Evolutionary conservation across 1,140 invertebrate species (phyloP), one percentile per base, ranked within the genome.

Genomic region (Dufourea novaeangliae): DNA sequence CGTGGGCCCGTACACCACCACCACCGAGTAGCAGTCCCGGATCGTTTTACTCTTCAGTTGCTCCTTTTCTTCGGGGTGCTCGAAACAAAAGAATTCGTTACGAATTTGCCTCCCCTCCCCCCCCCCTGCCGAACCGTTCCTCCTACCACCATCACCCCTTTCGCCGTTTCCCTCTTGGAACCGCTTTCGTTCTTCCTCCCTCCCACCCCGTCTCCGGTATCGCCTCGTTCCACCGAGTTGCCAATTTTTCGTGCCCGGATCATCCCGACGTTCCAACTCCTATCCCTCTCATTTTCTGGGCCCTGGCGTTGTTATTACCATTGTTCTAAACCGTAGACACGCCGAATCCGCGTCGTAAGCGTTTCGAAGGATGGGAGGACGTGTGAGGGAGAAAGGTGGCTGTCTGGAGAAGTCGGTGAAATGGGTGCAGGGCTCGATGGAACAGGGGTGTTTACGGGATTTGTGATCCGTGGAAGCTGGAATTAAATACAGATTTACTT

Each of bases 41-140:
- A 84, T 87, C 87, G 84, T 89, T 86, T 89, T 89, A n/a, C 86
- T 84, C 80, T 86, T 75, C 25, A 68, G 82, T 89, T 89, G 88
- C 86, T 90, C 84, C 80, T 91, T 91, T 85, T 88, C 87, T n/a
- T 84, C 85, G 85, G 87, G 87, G 88, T 88, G 88, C 75, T 88
- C 90, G 87, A 91, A 91, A 91, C 90, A 90, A 91, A 91, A 90
- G 89, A 91, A 91, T 90, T 88, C 89, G 88, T 90, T 89, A 89
- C 88, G 84, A 90, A 90, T 91, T 91, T 90, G 85, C 87, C 85
- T 87, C 85, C 85, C 78, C 85, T 84, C 78, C 69, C 64, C 76
- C 25, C 66, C 57, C 77, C 50, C 20, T 57, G 62, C n/a, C 56
- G 17, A n/a, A n/a, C n/a, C n/a, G n/a, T n/a, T n/a, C n/a, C n/a